A percentile compares a stretch with the other conserved stretches of the same genome.
These are phyloP conservation scores for Aulostomus chinensis DNA, from an alignment of 2,797 vertebrate genomes.

Conservation along the genomic window DNA sequence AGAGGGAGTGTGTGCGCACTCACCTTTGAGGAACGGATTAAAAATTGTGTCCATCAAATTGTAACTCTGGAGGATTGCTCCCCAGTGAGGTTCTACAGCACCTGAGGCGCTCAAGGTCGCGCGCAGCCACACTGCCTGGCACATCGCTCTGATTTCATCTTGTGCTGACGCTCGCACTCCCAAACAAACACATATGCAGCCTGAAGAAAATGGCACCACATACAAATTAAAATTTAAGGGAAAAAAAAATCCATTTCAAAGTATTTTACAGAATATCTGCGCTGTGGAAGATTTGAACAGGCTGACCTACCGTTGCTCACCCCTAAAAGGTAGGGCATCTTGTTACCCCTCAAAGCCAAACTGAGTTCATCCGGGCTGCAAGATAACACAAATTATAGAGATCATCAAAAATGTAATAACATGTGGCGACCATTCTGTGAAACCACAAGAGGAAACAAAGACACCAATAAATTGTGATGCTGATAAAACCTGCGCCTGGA, in stretches of 20 bases:
- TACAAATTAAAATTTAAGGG: neutral
- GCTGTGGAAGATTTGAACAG: neutral
- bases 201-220: conserved; percentile 39
- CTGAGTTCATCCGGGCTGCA: conserved; percentile 72
- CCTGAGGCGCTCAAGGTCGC: conserved; percentile 48
- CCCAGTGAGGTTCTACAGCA: conserved; percentile 65
- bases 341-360: conserved; percentile 66
- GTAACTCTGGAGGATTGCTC: conserved; percentile 73
- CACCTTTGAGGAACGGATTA: conserved; percentile 74
- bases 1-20: conserved; percentile 2
- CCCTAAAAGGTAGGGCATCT: conserved; percentile 71
- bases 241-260: neutral
- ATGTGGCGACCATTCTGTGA: too few species aligned
- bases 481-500: too few species aligned
- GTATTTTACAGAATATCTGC: neutral
- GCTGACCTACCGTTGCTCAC: conserved; percentile 64
- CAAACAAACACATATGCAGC: conserved; percentile 74
- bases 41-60: conserved; percentile 70
- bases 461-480: too few species aligned
- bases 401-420: too few species aligned
- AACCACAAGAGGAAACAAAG: too few species aligned
- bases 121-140: conserved; percentile 75
- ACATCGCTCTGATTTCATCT: conserved; percentile 75
- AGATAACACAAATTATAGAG: conserved; percentile 1
- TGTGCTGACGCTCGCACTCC: conserved; percentile 54